Percentiles rank a stretch among this genome's conserved stretches.
phyloP scores from a whole-genome alignment of 2,888 invertebrate species.

The Lucinisca nassula region DNA sequence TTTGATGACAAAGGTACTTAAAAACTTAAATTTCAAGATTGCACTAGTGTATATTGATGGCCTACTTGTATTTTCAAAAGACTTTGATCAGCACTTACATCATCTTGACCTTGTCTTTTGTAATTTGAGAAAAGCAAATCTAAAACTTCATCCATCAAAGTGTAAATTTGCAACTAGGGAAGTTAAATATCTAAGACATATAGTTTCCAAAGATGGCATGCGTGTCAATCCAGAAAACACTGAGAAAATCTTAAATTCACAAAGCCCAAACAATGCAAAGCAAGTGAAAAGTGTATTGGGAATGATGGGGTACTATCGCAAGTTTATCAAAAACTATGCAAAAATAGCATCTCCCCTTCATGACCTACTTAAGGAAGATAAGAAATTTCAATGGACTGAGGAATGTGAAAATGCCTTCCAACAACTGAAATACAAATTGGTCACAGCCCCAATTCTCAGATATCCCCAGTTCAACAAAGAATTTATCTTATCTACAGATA shows the following conservation, averaged over 20 bases:
- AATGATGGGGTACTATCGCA: conserved; percentile 36
- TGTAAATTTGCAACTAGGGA: conserved; percentile 46
- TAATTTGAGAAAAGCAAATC: conserved; percentile 34
- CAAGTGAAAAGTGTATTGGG: conserved; percentile 50
- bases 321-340: conserved; percentile 51
- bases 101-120: conserved; percentile 48
- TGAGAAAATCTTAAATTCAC: neutral
- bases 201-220: conserved; percentile 50
- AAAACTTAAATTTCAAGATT: conserved; percentile 46
- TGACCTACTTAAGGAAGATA: conserved; percentile 41
- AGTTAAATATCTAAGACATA: conserved; percentile 55
- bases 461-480: conserved; percentile 46
- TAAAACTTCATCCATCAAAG: conserved; percentile 58
- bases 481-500: conserved; percentile 47
- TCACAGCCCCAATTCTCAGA: conserved; percentile 40
- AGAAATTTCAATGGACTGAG: conserved; percentile 42
- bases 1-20: conserved; percentile 41
- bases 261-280: conserved; percentile 20
- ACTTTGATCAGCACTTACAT: conserved; percentile 45
- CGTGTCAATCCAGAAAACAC: conserved; percentile 32
- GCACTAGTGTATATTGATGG: conserved; percentile 64
- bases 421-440: conserved; percentile 18
- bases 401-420: conserved; percentile 40
- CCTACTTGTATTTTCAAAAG: conserved; percentile 41
- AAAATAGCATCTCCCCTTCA: conserved; percentile 43